phyloP scores from a whole-genome alignment of 2,888 invertebrate species.

The Ophraella communa region DNA sequence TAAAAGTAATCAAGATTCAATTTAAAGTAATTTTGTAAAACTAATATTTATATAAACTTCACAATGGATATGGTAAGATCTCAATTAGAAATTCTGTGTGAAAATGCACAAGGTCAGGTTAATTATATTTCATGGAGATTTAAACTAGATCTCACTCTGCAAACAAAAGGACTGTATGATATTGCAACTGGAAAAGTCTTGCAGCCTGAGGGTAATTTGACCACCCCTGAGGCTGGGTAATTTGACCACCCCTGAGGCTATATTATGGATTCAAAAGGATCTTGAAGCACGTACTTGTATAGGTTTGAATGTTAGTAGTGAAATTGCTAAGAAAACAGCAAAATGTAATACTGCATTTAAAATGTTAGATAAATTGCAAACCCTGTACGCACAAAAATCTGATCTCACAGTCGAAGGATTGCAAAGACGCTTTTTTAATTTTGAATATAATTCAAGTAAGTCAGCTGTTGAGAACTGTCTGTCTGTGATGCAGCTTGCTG shows the following conservation, averaged over 20 bases:
- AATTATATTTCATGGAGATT: conserved; percentile 13
- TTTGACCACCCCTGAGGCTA: neutral
- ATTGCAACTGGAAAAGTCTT: neutral
- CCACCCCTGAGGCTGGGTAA: neutral
- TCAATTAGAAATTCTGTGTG: conserved; percentile 1
- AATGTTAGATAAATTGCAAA: neutral
- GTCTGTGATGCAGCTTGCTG: conserved; percentile 7
- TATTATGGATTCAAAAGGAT: conserved; percentile 1
- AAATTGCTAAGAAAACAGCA: conserved; percentile 13
- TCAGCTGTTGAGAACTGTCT: conserved; percentile 22
- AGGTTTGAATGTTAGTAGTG: conserved; percentile 8
- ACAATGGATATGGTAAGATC: conserved; percentile 6
- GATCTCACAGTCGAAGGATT: too few relatives aligned
- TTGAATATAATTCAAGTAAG: conserved; percentile 15
- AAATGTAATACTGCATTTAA: conserved; percentile 5
- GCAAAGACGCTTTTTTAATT: neutral
- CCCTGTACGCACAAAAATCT: too few relatives aligned
- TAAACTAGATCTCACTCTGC: neutral
- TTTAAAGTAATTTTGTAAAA: too few relatives aligned
- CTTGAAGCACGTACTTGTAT: conserved; percentile 5
- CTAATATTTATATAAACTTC: too few relatives aligned
- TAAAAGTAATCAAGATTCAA: neutral
- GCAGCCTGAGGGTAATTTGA: conserved; percentile 8
- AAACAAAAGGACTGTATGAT: neutral
- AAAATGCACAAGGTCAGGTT: neutral